Evolutionary conservation across 2,797 vertebrate species (phyloP), one percentile per base, ranked within the genome.

Genomic region (Rallus crepitans): DNA sequence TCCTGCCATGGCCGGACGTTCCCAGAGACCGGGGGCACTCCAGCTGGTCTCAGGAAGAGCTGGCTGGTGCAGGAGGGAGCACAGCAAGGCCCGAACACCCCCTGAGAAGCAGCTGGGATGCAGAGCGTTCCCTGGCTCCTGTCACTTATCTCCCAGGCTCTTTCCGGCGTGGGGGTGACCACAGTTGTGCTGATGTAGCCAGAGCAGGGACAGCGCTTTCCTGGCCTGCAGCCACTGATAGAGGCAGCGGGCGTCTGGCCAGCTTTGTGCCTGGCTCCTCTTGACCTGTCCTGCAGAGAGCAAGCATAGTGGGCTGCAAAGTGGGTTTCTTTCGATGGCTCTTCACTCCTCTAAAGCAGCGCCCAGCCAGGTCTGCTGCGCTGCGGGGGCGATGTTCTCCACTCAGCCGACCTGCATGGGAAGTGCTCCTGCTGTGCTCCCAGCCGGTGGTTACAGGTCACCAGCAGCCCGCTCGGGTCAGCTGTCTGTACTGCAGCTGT

Each of bases 1-100:
- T 39, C 13, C 31, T 0, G 0, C 31, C 73, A 33, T 11, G 37
- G 37, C 21, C 5, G 0, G 20, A 9, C 5, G 0, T 33, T 72
- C 31, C 33, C 7, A 1, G 24, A 5, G 21, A 47, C 25, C 28
- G 2, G 35, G 7, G 5, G 7, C 1, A 2, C n/a, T 69, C 15
- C 65, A 40, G 37, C 45, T 3, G 4, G 4, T 63, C 45, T 37
- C 56, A 28, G 0, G 5, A 47, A 39, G 40, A 24, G 10, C 6
- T 60, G 45, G 42, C 45, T 66, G 60, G 3, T 1, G 2, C 40
- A 24, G 40, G 33, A 53, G 59, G 30, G 21, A 50, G 31, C 5
- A 11, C 14, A n/a, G n/a, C 2, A 12, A 21, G 45, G 33, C 56
- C 42, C 35, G 18, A 45, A 30, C 37, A 20, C 4, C 12, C 35